phyloP scores from a whole-genome alignment of 2,113 vertebrate genomes.

The Empidonax alnorum region DNA sequence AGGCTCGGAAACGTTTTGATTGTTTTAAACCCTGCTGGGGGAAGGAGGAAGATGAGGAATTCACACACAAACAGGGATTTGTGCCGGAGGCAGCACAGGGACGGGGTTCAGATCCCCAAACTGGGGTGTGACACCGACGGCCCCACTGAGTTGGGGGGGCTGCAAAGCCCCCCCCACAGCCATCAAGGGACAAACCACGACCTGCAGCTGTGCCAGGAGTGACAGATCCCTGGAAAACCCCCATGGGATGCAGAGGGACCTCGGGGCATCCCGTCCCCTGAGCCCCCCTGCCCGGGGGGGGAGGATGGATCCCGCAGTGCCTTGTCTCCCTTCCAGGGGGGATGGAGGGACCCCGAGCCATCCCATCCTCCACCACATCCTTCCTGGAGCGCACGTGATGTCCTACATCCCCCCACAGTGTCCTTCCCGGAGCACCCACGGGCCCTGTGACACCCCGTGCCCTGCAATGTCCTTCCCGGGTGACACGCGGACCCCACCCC shows the following conservation, averaged over 20 bases:
- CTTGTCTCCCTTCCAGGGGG: not conserved
- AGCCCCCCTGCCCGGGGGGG: fast-evolving
- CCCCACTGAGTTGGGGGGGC: not conserved
- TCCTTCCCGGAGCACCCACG: not conserved
- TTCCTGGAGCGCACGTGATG: not conserved
- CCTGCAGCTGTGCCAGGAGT: not conserved
- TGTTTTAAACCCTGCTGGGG: not conserved
- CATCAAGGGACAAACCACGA: not conserved
- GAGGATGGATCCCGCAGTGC: not conserved
- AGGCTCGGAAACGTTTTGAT: not conserved
- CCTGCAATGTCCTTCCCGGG: not conserved
- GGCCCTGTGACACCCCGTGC: not conserved
- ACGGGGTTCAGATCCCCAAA: not conserved
- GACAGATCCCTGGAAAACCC: not conserved
- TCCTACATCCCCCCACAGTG: not conserved
- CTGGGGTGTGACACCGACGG: fast-evolving
- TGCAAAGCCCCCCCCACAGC: not conserved
- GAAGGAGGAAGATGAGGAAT: not conserved
- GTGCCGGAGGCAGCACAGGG: not conserved
- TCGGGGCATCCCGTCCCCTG: fast-evolving
- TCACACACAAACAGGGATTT: fast-evolving
- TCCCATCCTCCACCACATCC: not conserved
- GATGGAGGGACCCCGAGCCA: not conserved
- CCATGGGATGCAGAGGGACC: fast-evolving
- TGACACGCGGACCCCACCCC: not conserved